Base-by-base conservation (phyloP, 1,140 invertebrate genomes). In the Druon quercuslanigerum region DNA sequence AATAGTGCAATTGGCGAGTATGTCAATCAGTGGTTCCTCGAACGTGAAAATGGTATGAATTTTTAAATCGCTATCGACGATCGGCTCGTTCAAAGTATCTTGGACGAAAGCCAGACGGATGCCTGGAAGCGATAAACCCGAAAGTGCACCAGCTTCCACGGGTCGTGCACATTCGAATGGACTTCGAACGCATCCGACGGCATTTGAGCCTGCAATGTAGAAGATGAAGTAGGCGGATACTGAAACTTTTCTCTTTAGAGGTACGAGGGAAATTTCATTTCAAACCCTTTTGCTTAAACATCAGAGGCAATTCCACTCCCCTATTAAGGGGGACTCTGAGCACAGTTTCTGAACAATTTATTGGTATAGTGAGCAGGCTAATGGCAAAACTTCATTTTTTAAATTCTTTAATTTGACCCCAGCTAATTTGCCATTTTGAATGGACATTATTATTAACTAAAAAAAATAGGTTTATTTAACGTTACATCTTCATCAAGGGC, bases 141-240 rank as follows among this genome's bases (percentile, higher is more conserved):
- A 66, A 66, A 66, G 60, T 33, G 25, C 25, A 66, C 33, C 60
- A 66, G 60, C 60, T 66, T 66, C 60, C 60, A 66, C 33, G 60
- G 60, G 33, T 66, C 60, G 60, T 66, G 60, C 60, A 66, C 60
- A 66, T 66, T 66, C 60, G 60, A 66, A 66, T 20, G 19, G 57
- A 66, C 57, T 66, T 66, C 19, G 57, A 66, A 66, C 60, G 60
- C 25, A 66, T 66, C 60, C 60, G 40, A 40, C 7, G 40, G 60
- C 20, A 66, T 66, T 66, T 66, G 25, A 66, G n/a, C 20, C 60
- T 33, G 60, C 60, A 66, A 66, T 66, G 60, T 40, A 66, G 60
- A 66, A 66, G 60, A 66, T 66, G 60, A 66, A 66, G 60, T 66
- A 33, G 60, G 60, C 25, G 60, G 60, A 66, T 66, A 40, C 60